A percentile compares a stretch with the other conserved stretches of the same genome.
phyloP scores from a whole-genome alignment of 2,888 invertebrate species.

The Sarcophaga subvicina region DNA sequence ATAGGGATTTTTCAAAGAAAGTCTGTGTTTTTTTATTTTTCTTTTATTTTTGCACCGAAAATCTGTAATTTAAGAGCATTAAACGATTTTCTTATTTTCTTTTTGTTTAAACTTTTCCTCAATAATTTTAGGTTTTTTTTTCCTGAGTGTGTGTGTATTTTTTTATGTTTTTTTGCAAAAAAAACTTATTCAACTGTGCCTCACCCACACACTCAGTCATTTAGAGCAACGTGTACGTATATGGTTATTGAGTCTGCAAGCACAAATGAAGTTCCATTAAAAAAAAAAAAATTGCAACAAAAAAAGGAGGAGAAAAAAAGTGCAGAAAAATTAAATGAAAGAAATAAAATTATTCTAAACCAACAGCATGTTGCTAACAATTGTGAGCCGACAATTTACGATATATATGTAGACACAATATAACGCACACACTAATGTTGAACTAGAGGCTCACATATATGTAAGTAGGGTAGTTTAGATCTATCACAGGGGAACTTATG shows the following conservation, averaged over 20 bases:
- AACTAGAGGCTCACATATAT: background rate
- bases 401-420: background rate
- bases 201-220: conserved; percentile 6
- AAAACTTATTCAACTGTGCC: conserved; percentile 37
- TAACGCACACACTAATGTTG: background rate
- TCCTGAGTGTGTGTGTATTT: background rate
- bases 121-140: background rate
- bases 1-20: too few species aligned
- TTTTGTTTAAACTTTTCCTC: conserved; percentile 5
- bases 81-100: background rate
- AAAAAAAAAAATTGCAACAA: background rate
- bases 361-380: conserved; percentile 53
- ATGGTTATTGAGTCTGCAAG: background rate
- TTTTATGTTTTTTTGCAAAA: background rate
- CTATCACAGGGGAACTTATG: too few species aligned
- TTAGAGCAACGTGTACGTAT: background rate
- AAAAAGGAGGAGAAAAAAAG: background rate
- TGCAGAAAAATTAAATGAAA: conserved; percentile 13
- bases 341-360: conserved; percentile 45
- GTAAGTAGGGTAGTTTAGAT: background rate
- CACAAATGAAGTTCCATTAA: conserved; percentile 49
- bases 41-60: too few species aligned
- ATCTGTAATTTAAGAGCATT: background rate
- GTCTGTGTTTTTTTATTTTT: too few species aligned
- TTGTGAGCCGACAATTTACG: conserved; percentile 46